A percentile compares a stretch with the other conserved stretches of the same genome.
phyloP scores from a whole-genome alignment of 2,113 vertebrate genomes.

The Hypanus sabinus region DNA sequence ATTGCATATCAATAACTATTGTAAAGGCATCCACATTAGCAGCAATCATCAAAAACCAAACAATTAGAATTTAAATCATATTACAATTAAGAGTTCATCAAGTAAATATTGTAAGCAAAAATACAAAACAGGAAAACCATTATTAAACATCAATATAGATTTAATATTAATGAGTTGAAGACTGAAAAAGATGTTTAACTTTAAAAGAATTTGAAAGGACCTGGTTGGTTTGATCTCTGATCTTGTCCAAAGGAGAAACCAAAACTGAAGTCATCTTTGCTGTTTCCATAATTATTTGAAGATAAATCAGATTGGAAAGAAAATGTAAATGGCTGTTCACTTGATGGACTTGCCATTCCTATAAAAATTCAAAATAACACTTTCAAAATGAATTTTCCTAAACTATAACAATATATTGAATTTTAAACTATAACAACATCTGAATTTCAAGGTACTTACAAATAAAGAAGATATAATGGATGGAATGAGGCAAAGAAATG shows the following conservation, averaged over 20 bases:
- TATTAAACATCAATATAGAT: neutral
- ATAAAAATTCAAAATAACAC: conserved; percentile 44
- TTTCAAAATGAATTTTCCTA: conserved; percentile 31
- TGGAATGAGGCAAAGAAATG: neutral
- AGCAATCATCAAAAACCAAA: neutral
- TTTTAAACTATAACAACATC: no score
- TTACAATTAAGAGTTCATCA: conserved; percentile 1
- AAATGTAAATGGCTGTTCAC: conserved; percentile 59
- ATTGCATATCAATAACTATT: neutral
- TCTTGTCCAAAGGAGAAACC: conserved; percentile 63
- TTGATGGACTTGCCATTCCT: conserved; percentile 53
- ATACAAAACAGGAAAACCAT: conserved; percentile 6
- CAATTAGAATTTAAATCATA: neutral
- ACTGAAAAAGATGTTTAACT: neutral
- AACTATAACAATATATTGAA: neutral
- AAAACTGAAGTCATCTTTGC: conserved; percentile 63
- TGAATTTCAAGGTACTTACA: conserved; percentile 4
- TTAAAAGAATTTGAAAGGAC: conserved; percentile 47
- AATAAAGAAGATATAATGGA: neutral
- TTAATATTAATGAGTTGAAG: neutral
- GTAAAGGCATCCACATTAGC: neutral
- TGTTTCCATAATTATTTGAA: conserved; percentile 55
- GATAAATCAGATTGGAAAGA: conserved; percentile 53
- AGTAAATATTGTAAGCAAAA: neutral
- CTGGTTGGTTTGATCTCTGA: conserved; percentile 50